Conservation (phyloP, 2,797 vertebrate genomes). For the Ispidina lecontei region DNA sequence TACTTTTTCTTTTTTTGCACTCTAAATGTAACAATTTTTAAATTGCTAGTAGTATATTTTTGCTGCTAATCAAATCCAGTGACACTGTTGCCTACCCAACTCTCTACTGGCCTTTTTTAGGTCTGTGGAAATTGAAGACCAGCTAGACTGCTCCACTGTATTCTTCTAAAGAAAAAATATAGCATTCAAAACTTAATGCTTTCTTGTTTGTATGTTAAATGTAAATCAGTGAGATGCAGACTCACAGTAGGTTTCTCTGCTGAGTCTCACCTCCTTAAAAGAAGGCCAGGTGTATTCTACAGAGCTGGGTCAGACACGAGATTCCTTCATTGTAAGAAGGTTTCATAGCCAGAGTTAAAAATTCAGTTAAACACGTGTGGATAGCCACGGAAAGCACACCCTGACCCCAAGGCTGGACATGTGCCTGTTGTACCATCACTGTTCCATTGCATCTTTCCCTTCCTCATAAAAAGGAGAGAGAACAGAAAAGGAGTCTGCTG, state of each 20-base stretch:
- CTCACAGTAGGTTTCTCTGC: background rate
- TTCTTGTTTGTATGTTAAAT: background rate
- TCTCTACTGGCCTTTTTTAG: fast-evolving
- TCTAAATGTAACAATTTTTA: background rate
- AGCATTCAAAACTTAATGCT: fast-evolving
- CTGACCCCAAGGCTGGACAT: background rate
- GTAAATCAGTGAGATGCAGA: background rate
- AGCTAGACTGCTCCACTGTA: fast-evolving
- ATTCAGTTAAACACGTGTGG: fast-evolving
- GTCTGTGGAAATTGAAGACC: background rate
- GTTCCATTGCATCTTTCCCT: background rate
- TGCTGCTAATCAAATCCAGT: background rate
- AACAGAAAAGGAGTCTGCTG: background rate
- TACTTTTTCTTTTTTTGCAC: background rate
- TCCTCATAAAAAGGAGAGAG: background rate
- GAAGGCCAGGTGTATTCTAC: background rate
- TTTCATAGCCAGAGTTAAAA: background rate
- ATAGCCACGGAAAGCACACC: background rate
- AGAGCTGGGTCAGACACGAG: background rate
- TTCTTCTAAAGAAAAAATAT: background rate
- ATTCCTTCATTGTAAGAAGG: background rate
- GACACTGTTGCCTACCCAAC: background rate
- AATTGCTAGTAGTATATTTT: background rate
- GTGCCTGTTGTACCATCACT: fast-evolving
- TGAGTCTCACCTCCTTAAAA: background rate